phyloP scores from a whole-genome alignment of 2,797 vertebrate genomes.

The Lacerta bilineata region DNA sequence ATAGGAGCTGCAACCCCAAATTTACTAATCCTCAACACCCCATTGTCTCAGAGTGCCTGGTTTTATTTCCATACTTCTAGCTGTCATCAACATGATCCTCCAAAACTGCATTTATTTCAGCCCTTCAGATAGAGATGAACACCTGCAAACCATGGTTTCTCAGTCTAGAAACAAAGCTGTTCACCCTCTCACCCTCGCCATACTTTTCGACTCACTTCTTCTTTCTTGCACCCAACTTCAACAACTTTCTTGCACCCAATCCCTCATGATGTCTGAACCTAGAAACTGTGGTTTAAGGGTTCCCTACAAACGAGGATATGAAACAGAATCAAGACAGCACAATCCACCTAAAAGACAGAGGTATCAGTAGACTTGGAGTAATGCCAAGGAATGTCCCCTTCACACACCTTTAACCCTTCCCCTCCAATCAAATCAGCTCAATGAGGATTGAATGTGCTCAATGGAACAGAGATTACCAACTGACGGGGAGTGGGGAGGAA shows the following conservation, averaged over 20 bases:
- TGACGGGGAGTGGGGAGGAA: neutral
- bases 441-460: neutral
- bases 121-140: neutral
- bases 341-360: neutral
- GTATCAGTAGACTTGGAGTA: neutral
- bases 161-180: neutral
- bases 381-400: too few relatives aligned
- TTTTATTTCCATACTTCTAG: neutral
- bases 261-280: neutral
- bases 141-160: neutral
- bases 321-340: neutral
- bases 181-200: too few relatives aligned
- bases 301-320: neutral
- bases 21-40: neutral
- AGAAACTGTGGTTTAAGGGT: neutral
- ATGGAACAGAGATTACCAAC: neutral
- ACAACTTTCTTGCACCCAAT: neutral
- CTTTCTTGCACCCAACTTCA: neutral
- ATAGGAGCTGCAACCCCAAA: neutral
- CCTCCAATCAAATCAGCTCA: neutral
- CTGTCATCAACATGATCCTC: too few relatives aligned
- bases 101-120: neutral
- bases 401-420: too few relatives aligned
- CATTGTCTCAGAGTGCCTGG: neutral
- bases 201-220: neutral